phyloP scores from a whole-genome alignment of 2,113 vertebrate genomes.

The Turnix velox region DNA sequence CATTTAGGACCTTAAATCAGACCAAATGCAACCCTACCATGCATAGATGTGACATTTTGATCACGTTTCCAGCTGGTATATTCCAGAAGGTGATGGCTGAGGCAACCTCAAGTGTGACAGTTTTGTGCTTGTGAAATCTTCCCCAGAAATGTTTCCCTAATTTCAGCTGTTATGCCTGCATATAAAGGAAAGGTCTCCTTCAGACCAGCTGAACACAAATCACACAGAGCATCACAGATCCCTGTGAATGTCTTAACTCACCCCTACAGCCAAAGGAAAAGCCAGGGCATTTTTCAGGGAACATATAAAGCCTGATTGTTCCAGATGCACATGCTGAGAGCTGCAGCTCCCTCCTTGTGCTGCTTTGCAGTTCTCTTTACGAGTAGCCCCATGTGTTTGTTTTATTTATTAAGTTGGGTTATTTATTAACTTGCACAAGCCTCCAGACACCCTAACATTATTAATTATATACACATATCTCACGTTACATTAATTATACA shows the following conservation, averaged over 20 bases:
- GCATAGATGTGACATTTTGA: neutral
- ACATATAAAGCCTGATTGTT: neutral
- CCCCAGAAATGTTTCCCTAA: neutral
- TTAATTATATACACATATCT: neutral
- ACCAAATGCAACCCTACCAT: neutral
- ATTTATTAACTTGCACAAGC: slow-evolving; percentile 8
- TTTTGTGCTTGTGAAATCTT: neutral
- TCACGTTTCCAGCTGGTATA: neutral
- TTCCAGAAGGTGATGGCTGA: neutral
- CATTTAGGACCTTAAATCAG: neutral
- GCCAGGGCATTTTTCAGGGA: neutral
- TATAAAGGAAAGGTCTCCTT: neutral
- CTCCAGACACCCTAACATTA: neutral
- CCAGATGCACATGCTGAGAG: neutral
- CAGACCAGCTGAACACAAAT: neutral
- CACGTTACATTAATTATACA: neutral
- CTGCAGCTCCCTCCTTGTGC: neutral
- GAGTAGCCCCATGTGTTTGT: neutral
- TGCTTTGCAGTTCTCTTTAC: neutral
- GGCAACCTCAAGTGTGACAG: neutral
- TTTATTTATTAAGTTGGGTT: slow-evolving; percentile 16
- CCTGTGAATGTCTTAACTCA: neutral
- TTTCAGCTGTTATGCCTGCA: neutral
- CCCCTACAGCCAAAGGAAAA: neutral
- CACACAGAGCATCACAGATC: neutral